Conservation (phyloP, 2,888 invertebrate species). For the Malthinus flaveolus region DNA sequence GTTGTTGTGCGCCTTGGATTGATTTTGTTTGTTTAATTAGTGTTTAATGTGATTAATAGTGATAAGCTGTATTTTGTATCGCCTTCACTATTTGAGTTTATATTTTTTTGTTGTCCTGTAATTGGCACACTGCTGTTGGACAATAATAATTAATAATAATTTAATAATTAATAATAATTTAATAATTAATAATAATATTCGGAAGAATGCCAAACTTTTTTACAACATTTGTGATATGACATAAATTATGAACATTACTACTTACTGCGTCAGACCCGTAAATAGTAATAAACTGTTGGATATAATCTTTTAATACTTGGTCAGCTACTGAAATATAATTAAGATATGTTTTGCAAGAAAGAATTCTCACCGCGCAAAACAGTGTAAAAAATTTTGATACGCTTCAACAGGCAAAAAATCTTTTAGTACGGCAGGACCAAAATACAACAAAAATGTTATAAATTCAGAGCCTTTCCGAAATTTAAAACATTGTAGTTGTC, state of each 20-base stretch:
- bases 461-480: constrained; percentile 34
- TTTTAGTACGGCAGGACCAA: constrained; percentile 31
- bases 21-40: no score
- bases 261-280: constrained; percentile 41
- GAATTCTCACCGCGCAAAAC: constrained; percentile 18
- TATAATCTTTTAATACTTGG: constrained; percentile 25
- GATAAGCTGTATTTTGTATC: no score
- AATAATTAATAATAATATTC: no score
- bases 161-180: no score
- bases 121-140: no score
- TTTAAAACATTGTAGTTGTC: constrained; percentile 28
- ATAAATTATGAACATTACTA: constrained; percentile 44
- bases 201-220: constrained; percentile 39
- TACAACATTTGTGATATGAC: constrained; percentile 43
- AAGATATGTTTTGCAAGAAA: background rate
- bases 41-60: no score
- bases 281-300: constrained; percentile 30
- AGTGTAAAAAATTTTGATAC: constrained; percentile 18
- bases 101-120: no score
- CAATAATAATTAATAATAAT: no score
- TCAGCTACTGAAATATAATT: background rate
- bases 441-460: constrained; percentile 33
- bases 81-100: no score
- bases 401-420: no score
- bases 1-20: no score